Evolutionary conservation across 2,113 vertebrate species (phyloP).

Genomic region (Corythoichthys intestinalis): DNA sequence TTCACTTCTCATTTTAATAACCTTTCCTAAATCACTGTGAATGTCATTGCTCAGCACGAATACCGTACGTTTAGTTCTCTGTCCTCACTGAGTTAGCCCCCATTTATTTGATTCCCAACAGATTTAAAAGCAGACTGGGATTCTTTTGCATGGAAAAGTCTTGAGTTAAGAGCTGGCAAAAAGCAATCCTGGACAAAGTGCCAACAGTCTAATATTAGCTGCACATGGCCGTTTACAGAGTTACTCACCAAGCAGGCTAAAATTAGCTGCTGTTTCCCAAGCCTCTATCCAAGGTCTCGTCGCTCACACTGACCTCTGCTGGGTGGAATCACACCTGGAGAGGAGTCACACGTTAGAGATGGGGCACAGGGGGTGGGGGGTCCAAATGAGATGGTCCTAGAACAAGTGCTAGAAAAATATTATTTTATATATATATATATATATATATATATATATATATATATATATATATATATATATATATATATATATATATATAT

Average conservation of each 20-base stretch:
- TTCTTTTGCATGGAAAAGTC: conserved; percentile 15
- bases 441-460: too few species aligned
- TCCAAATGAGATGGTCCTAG: not conserved
- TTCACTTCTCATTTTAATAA: conserved; percentile 11
- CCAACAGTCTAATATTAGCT: conserved; percentile 71
- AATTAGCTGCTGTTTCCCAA: conserved; percentile 55
- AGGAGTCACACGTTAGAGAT: conserved; percentile 37
- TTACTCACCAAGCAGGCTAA: conserved; percentile 65
- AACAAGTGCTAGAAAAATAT: not conserved
- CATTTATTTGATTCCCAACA: conserved; percentile 27
- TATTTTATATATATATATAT: too few species aligned
- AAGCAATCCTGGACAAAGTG: conserved; percentile 45
- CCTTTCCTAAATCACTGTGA: conserved; percentile 22
- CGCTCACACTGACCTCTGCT: conserved; percentile 44
- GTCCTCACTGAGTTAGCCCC: conserved; percentile 22
- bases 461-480: too few species aligned
- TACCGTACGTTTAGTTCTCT: conserved; percentile 11
- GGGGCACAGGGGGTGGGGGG: not conserved
- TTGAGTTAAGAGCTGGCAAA: conserved; percentile 43
- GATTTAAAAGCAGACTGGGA: conserved; percentile 10
- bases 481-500: too few species aligned
- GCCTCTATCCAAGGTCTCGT: conserved; percentile 31
- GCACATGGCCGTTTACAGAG: conserved; percentile 66
- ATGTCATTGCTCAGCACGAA: conserved; percentile 10
- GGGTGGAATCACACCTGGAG: conserved; percentile 38